Conservation (phyloP, 2,113 vertebrate species). For the Pachycephala philippinensis region DNA sequence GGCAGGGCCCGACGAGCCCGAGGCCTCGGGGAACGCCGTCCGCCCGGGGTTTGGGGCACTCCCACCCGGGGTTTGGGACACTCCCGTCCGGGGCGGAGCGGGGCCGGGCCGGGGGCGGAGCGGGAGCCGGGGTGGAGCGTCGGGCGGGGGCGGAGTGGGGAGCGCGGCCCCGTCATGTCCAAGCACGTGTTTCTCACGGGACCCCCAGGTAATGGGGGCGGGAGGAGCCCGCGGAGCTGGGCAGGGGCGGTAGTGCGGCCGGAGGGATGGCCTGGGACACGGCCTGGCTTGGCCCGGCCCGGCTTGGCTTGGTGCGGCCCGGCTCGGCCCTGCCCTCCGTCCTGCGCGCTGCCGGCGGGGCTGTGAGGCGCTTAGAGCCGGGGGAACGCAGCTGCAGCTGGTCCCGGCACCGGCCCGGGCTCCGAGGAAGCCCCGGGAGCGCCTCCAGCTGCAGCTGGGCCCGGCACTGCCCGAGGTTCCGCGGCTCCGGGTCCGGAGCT, state of each 20-base stretch:
- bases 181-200: constrained; percentile 90
- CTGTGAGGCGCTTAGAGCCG: fast-evolving
- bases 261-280: fast-evolving
- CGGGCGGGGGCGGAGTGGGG: fast-evolving
- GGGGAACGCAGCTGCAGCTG: not conserved
- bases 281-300: fast-evolving
- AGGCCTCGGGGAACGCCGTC: fast-evolving
- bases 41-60: no score
- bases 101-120: fast-evolving
- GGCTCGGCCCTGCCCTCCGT: fast-evolving
- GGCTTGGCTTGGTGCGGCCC: fast-evolving
- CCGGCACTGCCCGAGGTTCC: not conserved
- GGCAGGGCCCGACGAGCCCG: fast-evolving
- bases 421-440: not conserved
- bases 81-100: not conserved
- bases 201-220: constrained; percentile 81
- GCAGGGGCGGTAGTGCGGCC: fast-evolving
- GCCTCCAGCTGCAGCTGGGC: not conserved
- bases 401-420: not conserved
- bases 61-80: no score
- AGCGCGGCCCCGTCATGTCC: constrained; percentile 45
- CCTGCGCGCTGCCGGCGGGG: fast-evolving
- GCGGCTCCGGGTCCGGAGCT: not conserved
- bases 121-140: fast-evolving
- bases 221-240: not conserved